These are phyloP conservation scores for Contarinia nasturtii DNA, from an alignment of 1,140 invertebrate genomes.

Conservation along the genomic window DNA sequence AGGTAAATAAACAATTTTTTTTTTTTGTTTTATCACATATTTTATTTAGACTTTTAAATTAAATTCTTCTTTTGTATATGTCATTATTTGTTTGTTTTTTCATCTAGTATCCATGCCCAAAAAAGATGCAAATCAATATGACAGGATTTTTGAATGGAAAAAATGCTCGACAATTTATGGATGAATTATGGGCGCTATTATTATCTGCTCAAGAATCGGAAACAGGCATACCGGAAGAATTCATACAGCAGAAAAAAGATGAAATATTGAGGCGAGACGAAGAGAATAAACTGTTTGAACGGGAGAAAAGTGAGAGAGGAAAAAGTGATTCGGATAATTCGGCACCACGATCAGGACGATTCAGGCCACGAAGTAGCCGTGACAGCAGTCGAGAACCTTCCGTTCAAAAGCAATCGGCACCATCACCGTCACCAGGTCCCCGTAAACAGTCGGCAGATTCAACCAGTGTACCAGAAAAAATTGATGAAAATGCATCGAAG, in stretches of 20 bases:
- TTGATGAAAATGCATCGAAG: no score
- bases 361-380: conserved; percentile 3
- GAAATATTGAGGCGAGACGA: conserved; percentile 75
- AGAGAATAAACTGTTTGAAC: conserved; percentile 22
- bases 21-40: conserved; percentile 1
- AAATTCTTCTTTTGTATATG: conserved; percentile 27
- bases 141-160: conserved; percentile 97
- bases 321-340: background rate
- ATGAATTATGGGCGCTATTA: conserved; percentile 87
- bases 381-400: no score
- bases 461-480: no score
- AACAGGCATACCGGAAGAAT: conserved; percentile 80
- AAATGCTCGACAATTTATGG: conserved; percentile 94
- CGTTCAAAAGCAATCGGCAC: no score
- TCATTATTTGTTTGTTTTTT: conserved; percentile 12
- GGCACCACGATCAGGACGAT: conserved; percentile 8
- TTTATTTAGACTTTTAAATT: conserved; percentile 20
- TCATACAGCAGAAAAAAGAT: conserved; percentile 91
- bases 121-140: conserved; percentile 98
- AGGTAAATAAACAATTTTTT: conserved; percentile 32
- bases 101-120: conserved; percentile 75
- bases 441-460: no score
- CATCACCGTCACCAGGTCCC: no score
- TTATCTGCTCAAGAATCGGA: conserved; percentile 89
- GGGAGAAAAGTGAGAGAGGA: conserved; percentile 4